Evolutionary conservation across 2,888 invertebrate species (phyloP).

Genomic region (Cephus spinipes): DNA sequence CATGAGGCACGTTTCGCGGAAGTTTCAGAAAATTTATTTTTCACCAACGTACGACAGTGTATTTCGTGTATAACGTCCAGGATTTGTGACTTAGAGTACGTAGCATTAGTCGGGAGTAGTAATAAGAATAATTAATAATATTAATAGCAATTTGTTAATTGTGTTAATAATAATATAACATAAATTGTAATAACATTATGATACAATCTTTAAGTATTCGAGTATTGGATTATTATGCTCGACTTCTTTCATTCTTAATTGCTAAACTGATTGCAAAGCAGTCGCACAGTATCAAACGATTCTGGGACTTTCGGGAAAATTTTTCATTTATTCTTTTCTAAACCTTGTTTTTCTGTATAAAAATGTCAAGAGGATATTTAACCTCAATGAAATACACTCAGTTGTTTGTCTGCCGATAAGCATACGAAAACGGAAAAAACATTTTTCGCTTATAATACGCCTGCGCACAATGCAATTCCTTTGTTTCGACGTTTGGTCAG

Average conservation of each 20-base stretch:
- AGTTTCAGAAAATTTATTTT: conserved; percentile 32
- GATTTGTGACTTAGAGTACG: conserved; percentile 24
- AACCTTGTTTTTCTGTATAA: neutral
- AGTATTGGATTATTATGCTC: conserved; percentile 28
- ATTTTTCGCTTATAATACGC: neutral
- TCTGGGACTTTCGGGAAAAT: neutral
- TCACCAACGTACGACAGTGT: conserved; percentile 25
- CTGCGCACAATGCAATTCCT: neutral
- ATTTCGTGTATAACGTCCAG: conserved; percentile 37
- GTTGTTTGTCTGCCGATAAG: neutral
- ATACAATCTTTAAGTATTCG: conserved; percentile 28
- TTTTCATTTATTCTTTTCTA: neutral
- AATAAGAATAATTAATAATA: conserved; percentile 17
- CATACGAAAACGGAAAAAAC: neutral
- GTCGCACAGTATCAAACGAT: neutral
- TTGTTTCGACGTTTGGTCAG: neutral
- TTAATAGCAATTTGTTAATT: conserved; percentile 10
- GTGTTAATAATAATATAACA: conserved; percentile 12
- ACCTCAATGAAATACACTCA: neutral
- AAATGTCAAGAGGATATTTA: neutral
- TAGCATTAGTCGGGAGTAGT: conserved; percentile 12
- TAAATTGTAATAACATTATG: conserved; percentile 27
- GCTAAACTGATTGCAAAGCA: conserved; percentile 16
- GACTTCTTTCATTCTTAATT: conserved; percentile 14
- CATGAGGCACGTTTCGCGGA: neutral